These are phyloP conservation scores for Ectemnius cavifrons DNA, from an alignment of 2,888 invertebrate genomes.

Conservation along the genomic window DNA sequence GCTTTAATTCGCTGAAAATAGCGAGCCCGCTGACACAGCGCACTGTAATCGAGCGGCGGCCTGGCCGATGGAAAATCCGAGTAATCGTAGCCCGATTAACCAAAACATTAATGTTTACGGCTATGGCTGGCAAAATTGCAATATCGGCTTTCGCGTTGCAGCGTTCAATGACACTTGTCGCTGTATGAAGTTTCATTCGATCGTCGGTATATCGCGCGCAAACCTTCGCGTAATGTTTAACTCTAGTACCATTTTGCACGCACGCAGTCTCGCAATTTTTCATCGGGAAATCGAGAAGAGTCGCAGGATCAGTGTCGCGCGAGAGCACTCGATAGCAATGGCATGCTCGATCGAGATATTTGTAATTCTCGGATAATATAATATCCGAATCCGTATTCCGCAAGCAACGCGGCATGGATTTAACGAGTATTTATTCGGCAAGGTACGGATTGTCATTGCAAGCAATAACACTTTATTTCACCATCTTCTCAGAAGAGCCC, in stretches of 20 bases:
- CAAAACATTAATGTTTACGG: slow-evolving; percentile 23
- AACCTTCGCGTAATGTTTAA: too few relatives aligned
- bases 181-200: too few relatives aligned
- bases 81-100: slow-evolving; percentile 38
- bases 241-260: too few relatives aligned
- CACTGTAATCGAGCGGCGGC: slow-evolving; percentile 35
- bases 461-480: background rate
- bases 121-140: too few relatives aligned
- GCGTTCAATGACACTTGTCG: too few relatives aligned
- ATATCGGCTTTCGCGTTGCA: too few relatives aligned
- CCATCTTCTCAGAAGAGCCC: background rate
- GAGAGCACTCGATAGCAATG: slow-evolving; percentile 13
- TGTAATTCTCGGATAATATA: slow-evolving; percentile 33
- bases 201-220: too few relatives aligned
- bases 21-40: slow-evolving; percentile 5
- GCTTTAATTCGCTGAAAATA: slow-evolving; percentile 12
- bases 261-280: background rate
- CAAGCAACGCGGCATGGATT: background rate
- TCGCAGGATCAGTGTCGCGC: slow-evolving; percentile 33
- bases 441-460: background rate
- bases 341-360: slow-evolving; percentile 27
- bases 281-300: slow-evolving; percentile 37
- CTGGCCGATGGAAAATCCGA: slow-evolving; percentile 37
- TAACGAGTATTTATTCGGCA: background rate
- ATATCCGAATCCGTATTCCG: slow-evolving; percentile 9